Evolutionary conservation across 2,797 vertebrate genomes (phyloP).

Genomic region (Rallus crepitans): DNA sequence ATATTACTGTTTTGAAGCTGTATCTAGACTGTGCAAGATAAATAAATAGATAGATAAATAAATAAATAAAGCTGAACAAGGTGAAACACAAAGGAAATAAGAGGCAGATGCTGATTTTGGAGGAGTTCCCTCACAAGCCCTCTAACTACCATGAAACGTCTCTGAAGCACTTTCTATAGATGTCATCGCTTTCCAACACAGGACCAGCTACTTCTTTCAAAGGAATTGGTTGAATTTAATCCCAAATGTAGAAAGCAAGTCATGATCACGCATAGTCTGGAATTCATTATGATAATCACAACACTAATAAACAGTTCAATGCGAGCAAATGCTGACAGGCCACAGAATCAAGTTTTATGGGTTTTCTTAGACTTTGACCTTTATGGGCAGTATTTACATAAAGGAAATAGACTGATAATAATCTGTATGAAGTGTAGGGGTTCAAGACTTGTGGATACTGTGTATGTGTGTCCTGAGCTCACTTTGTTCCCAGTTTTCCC

Average conservation of each 20-base stretch:
- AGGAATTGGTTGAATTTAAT: background rate
- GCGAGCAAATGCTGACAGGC: background rate
- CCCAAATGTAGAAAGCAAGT: background rate
- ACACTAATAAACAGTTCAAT: background rate
- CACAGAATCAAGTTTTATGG: background rate
- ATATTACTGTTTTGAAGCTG: background rate
- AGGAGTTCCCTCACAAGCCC: background rate
- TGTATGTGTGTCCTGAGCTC: background rate
- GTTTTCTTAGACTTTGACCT: background rate
- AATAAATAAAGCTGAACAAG: background rate
- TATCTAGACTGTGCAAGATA: background rate
- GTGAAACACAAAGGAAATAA: background rate
- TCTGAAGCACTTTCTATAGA: background rate
- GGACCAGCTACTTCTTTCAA: background rate
- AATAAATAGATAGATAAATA: background rate
- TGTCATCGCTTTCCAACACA: background rate
- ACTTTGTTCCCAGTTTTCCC: background rate
- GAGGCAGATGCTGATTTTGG: background rate
- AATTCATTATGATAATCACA: conserved; percentile 6
- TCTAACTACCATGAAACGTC: background rate
- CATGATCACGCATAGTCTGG: background rate
- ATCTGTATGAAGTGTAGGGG: background rate
- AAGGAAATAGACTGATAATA: background rate
- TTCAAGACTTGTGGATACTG: background rate
- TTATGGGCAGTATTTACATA: background rate